Conservation (phyloP, 2,888 invertebrate genomes). For the Augochlorella aurata region DNA sequence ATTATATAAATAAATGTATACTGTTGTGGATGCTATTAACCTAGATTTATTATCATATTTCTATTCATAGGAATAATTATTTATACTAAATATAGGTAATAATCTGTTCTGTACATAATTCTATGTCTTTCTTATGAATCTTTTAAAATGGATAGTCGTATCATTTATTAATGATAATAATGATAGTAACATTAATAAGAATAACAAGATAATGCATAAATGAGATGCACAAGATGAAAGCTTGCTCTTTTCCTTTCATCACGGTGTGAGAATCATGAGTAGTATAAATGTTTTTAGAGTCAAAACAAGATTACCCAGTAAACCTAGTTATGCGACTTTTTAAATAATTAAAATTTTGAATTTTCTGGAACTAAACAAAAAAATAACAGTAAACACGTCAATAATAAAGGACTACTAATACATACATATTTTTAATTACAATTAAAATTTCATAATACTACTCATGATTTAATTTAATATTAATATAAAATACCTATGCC, state of each 20-base stretch:
- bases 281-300: conserved; percentile 35
- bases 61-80: conserved; percentile 68
- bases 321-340: conserved; percentile 29
- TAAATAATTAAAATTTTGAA: not conserved
- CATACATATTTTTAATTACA: conserved; percentile 70
- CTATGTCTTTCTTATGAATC: conserved; percentile 79
- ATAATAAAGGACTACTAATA: conserved; percentile 23
- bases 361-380: not conserved
- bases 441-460: conserved; percentile 74
- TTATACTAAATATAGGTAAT: conserved; percentile 75
- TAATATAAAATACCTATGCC: conserved; percentile 76
- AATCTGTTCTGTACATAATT: conserved; percentile 81
- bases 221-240: conserved; percentile 71
- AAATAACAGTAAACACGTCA: conserved; percentile 2
- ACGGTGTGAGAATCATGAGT: conserved; percentile 62
- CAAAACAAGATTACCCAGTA: conserved; percentile 16
- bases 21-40: conserved; percentile 72
- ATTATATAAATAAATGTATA: conserved; percentile 78
- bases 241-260: conserved; percentile 54
- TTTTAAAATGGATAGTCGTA: conserved; percentile 76
- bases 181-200: conserved; percentile 79
- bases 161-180: conserved; percentile 77
- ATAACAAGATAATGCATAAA: conserved; percentile 78
- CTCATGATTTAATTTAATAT: conserved; percentile 72
- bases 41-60: conserved; percentile 76